Conservation (phyloP, 2,797 vertebrate genomes). For the Philypnodon macrostomus region DNA sequence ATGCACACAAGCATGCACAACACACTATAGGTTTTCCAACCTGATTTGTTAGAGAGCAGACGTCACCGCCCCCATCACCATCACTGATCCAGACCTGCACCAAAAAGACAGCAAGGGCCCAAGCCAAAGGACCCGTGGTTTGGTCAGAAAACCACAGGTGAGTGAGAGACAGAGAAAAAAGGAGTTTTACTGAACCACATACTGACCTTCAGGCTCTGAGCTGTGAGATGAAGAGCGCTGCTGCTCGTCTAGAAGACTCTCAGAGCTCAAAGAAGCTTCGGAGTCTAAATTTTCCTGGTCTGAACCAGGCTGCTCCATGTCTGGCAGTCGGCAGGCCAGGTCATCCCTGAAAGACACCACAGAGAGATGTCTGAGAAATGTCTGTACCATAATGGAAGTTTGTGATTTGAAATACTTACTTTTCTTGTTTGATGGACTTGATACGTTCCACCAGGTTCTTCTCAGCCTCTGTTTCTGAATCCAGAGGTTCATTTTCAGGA, state of each 20-base stretch:
- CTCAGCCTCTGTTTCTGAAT: constrained; percentile 80
- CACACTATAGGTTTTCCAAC: constrained; percentile 66
- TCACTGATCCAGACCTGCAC: constrained; percentile 79
- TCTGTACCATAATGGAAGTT: fast-evolving
- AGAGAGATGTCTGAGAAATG: background rate
- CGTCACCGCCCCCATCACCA: constrained; percentile 70
- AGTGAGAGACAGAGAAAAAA: constrained; percentile 45
- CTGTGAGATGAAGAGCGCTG: constrained; percentile 63
- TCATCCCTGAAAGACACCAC: constrained; percentile 81
- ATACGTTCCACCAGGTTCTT: constrained; percentile 89
- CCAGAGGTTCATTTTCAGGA: constrained; percentile 81
- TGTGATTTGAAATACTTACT: constrained; percentile 69
- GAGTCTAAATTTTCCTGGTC: constrained; percentile 96
- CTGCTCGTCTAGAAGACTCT: constrained; percentile 91
- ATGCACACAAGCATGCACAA: constrained; percentile 27
- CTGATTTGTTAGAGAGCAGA: constrained; percentile 76
- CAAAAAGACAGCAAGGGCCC: constrained; percentile 76
- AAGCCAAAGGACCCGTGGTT: constrained; percentile 56
- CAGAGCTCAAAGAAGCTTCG: constrained; percentile 90
- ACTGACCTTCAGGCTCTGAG: constrained; percentile 88
- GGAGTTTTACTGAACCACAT: constrained; percentile 71
- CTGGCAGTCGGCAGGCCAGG: constrained; percentile 90
- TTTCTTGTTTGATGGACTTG: constrained; percentile 95
- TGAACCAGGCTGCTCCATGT: constrained; percentile 92
- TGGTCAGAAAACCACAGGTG: constrained; percentile 67